Percentiles rank a stretch among this genome's conserved stretches.
Conservation (phyloP, 2,888 invertebrate genomes). For the Oasisia sp. region DNA sequence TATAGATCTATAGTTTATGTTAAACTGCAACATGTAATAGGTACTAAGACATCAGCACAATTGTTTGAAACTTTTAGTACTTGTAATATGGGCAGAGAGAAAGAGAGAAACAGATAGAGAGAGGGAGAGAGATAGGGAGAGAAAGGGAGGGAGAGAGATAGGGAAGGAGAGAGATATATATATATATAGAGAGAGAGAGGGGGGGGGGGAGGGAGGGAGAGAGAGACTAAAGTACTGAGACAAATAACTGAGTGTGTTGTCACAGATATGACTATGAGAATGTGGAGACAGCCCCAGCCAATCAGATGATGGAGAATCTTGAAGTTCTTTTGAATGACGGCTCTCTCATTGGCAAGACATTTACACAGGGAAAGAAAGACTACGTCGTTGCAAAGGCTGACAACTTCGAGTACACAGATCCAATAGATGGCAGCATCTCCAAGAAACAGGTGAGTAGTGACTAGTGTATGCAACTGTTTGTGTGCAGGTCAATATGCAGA, state of each 20-base stretch:
- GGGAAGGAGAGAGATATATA: too few relatives aligned
- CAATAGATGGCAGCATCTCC: constrained; percentile 90
- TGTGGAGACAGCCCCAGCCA: constrained; percentile 86
- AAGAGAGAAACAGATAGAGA: too few relatives aligned
- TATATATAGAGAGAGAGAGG: too few relatives aligned
- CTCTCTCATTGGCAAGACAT: constrained; percentile 64
- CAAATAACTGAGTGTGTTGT: neutral
- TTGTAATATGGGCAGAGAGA: too few relatives aligned
- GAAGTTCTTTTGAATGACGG: constrained; percentile 76
- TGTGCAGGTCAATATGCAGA: neutral
- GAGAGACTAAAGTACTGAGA: neutral
- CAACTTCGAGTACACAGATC: constrained; percentile 96
- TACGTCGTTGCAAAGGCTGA: constrained; percentile 86
- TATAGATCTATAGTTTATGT: neutral
- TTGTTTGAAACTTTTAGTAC: too few relatives aligned
- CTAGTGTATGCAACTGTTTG: neutral
- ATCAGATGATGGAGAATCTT: constrained; percentile 87
- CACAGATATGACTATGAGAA: constrained; percentile 96
- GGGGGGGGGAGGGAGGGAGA: too few relatives aligned
- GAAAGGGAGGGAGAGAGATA: too few relatives aligned
- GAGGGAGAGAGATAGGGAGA: too few relatives aligned
- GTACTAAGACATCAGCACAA: neutral
- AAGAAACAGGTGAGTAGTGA: constrained; percentile 78
- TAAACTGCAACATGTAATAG: neutral
- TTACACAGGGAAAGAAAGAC: constrained; percentile 69